Evolutionary conservation across 1,140 invertebrate genomes (phyloP), one percentile per base, ranked within the genome.

Genomic region (Sesamia nonagrioides): DNA sequence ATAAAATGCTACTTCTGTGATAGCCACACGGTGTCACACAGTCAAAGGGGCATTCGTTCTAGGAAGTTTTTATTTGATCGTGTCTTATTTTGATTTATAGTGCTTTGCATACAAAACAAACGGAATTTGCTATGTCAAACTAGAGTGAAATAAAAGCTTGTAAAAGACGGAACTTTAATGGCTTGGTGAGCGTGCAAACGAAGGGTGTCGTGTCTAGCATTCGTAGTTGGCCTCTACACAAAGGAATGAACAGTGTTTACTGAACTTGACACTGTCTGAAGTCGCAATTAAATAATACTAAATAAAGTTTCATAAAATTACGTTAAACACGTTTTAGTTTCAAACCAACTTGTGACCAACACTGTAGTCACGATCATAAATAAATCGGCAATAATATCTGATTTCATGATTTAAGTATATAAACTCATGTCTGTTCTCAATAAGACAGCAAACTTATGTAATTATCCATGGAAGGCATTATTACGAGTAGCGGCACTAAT

Each of bases 141-240:
- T 13, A 2, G 11, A 42, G 17, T 21, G 37, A 42, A 66, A 27
- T 27, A 27, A 27, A 1, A 27, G 27, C 27, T 27, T 27, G 27
- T 27, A 27, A 27, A 27, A 27, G 27, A 27, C 27, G 3, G 27
- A 27, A 27, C 27, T 81, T 85, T 87, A 85, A 84, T 87, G 75
- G 75, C 79, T 78, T 63, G 27, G 27, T 27, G 27, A 69, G 21
- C 37, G 17, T 50, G 73, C 84, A 84, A 84, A 84, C 77, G 80
- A 81, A 78, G 63, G 21, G 75, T 78, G 27, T 77, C 84, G 71
- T 80, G 75, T 73, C 71, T 81, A 54, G 17, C 45, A 68, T 77
- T 63, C 48, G 56, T 48, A 75, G 42, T 71, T 71, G 37, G 8
- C 33, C 18, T 17, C 48, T 35, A 54, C 66, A 69, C 68, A 54